Base-by-base conservation (phyloP, 2,797 vertebrate species). In the Sorex maritimensis region DNA sequence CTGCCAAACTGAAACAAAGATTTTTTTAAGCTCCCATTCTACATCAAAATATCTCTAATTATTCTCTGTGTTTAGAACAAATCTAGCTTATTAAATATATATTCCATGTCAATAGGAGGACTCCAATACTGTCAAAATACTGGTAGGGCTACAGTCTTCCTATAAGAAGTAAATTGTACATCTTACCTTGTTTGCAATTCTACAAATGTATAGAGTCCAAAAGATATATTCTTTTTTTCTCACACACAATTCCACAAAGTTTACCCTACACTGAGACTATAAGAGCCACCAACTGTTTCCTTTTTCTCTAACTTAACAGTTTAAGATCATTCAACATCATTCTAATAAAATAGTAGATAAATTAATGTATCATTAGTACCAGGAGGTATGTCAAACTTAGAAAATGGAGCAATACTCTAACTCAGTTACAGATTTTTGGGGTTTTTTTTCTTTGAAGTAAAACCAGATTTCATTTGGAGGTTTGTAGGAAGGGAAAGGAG, bases 171-270 rank as follows among this genome's bases (percentile, higher is more conserved):
- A 89, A 69, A 46, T 0, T n/a, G n/a, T 12, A 58, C 80, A 41
- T 11, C 30, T 89, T 65, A 11, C 30, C 8, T 75, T 21, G 79
- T 79, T 67, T 30, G 41, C 71, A 88, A 75, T 68, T 93, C 41
- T 69, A 24, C 11, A 81, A 73, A 75, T 58, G 17, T 52, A 81
- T 23, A 17, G 21, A 61, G 9, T 23, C 21, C 24, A 88, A 80
- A 80, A 21, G 82, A 92, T 68, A 28, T 9, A 15, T 49, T 80
- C 52, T 30, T 52, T 71, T 80, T 86, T 58, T 26, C 78, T 73
- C 79, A 87, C 15, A 88, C 63, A 34, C 77, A 82, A 58, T 85
- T 82, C 41, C 28, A 68, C 68, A 69, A 81, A 87, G 78, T 88
- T 86, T 68, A 88, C 65, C 24, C 30, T 88, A 68, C 4, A 49